Evolutionary conservation across 2,797 vertebrate species (phyloP), one percentile per base, ranked within the genome.

Genomic region (Cyclopterus lumpus): DNA sequence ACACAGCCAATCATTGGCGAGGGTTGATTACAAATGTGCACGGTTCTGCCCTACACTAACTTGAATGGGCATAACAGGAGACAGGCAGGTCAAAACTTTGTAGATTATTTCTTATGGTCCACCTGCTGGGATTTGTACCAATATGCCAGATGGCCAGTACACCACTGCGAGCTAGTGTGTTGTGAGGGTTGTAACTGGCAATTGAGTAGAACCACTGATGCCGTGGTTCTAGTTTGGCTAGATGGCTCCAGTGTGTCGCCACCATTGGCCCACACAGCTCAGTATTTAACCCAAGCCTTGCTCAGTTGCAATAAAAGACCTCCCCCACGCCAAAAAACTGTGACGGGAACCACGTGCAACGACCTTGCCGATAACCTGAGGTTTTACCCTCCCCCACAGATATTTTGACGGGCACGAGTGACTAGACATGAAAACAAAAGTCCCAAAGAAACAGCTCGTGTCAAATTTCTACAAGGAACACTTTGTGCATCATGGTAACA

Each of bases 261-360:
- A 53, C 51, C 14, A 22, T 15, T 26, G 14, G 28, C 42, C 32
- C 46, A 14, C 48, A 53, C 3, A 12, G 42, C 2, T 26, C 8
- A 58, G 10, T 57, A 22, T 58, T 34, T 18, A 24, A 70, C 6
- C 16, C 12, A 55, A 26, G 11, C 10, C 15, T 58, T 53, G 24
- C 22, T 51, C 48, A n/a, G 20, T n/a, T n/a, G 26, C 28, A 71
- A 49, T 20, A 28, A 55, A 54, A 67, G 60, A 49, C 38, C 38
- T 67, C 26, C 36, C 8, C 42, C 42, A 12, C 34, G 22, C 20
- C 34, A 1, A 14, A 77, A 53, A 67, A 51, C 46, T 63, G 34
- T 42, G 32, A 65, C 1, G 2, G 65, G 22, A 64, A 58, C 51
- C 36, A 59, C 6, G 4, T 22, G n/a, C 26, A 51, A 42, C 18